A percentile compares a stretch with the other conserved stretches of the same genome.
phyloP scores from a whole-genome alignment of 2,797 vertebrate species.

The Melanotaenia trifasciata region DNA sequence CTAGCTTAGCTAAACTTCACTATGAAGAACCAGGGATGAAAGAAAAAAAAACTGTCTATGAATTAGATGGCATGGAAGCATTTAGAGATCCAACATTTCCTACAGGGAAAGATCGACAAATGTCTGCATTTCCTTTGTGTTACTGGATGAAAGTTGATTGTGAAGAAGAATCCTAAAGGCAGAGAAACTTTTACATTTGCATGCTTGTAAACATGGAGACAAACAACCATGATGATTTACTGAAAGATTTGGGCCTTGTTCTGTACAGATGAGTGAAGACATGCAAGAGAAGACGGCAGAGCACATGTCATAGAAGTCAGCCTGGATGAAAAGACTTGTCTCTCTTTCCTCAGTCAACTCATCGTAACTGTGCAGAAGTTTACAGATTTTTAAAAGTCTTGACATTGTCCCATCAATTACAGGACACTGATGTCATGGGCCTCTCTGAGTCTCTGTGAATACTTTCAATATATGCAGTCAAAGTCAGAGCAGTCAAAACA shows the following conservation, averaged over 20 bases:
- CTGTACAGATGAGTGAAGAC: slow-evolving; percentile 33
- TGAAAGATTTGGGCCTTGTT: slow-evolving; percentile 44
- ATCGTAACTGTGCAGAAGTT: slow-evolving; percentile 52
- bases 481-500: slow-evolving; percentile 67
- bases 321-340: slow-evolving; percentile 69
- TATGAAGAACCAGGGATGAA: slow-evolving; percentile 14
- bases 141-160: slow-evolving; percentile 30
- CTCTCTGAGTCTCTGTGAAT: slow-evolving; percentile 54
- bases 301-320: slow-evolving; percentile 63
- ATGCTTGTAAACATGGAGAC: slow-evolving; percentile 58
- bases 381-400: slow-evolving; percentile 63
- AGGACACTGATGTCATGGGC: slow-evolving; percentile 60
- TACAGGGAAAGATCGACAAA: slow-evolving; percentile 10
- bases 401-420: slow-evolving; percentile 73
- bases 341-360: slow-evolving; percentile 56
- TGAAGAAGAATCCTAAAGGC: slow-evolving; percentile 32
- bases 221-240: slow-evolving; percentile 34
- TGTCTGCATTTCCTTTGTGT: not conserved
- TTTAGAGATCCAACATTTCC: not conserved
- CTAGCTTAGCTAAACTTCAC: slow-evolving; percentile 11
- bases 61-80: slow-evolving; percentile 1
- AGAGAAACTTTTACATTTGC: slow-evolving; percentile 47
- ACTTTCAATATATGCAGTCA: slow-evolving; percentile 67
- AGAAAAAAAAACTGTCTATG: not conserved
- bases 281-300: slow-evolving; percentile 43